Percentiles rank a stretch among this genome's conserved stretches.
Evolutionary conservation across 92 coral and sea anemone species (phyloP).

Genomic region (Scolanthus callimorphus): DNA sequence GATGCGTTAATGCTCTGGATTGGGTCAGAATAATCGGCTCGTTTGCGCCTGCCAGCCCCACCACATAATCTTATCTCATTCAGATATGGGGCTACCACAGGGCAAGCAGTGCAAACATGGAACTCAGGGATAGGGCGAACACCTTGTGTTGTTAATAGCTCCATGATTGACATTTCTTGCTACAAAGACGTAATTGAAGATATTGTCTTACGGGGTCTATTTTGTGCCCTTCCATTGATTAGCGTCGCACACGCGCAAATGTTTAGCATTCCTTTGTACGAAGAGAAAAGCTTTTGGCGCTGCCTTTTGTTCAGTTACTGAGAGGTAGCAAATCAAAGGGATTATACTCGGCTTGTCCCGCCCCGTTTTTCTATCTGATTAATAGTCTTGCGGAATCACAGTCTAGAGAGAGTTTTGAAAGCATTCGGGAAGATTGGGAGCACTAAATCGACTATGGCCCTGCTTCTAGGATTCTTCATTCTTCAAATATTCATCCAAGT

Average conservation of each 20-base stretch:
- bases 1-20: too few relatives aligned
- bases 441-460: background rate
- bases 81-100: too few relatives aligned
- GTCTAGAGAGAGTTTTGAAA: background rate
- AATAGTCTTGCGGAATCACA: background rate
- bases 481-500: background rate
- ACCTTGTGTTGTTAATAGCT: too few relatives aligned
- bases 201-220: background rate
- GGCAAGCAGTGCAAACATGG: too few relatives aligned
- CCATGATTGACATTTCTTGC: too few relatives aligned
- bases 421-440: background rate
- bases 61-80: too few relatives aligned
- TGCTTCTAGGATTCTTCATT: background rate
- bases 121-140: too few relatives aligned
- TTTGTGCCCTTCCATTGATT: too few relatives aligned
- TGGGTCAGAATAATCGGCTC: too few relatives aligned
- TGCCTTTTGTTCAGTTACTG: background rate
- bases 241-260: constrained; percentile 3
- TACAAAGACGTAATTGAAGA: background rate
- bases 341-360: constrained; percentile 4
- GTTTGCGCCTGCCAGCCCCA: too few relatives aligned
- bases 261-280: constrained; percentile 3
- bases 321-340: constrained; percentile 5
- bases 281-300: background rate
- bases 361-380: background rate